These are phyloP conservation scores for Pseudomugil tenellus DNA, from an alignment of 2,797 vertebrate genomes.

Conservation along the genomic window DNA sequence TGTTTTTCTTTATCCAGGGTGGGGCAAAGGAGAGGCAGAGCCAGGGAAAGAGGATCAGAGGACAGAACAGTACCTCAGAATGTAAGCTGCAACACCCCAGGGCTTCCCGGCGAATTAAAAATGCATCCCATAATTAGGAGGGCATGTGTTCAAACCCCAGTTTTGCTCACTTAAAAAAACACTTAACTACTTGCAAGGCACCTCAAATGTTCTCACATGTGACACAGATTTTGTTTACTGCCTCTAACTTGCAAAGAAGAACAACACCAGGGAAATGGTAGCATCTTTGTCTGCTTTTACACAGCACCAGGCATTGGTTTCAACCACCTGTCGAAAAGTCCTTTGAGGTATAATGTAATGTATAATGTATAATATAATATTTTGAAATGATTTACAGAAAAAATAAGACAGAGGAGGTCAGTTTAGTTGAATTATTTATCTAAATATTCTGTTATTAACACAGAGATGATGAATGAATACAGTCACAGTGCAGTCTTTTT, in stretches of 20 bases:
- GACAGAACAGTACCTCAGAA: constrained; percentile 36
- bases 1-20: constrained; percentile 59
- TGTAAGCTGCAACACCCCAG: constrained; percentile 34
- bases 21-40: constrained; percentile 55
- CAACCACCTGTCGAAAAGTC: constrained; percentile 47
- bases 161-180: constrained; percentile 15
- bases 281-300: constrained; percentile 42
- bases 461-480: neutral
- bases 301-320: constrained; percentile 39
- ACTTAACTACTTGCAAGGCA: constrained; percentile 24
- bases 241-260: constrained; percentile 22
- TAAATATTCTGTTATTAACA: neutral
- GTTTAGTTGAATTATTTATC: constrained; percentile 7
- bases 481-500: neutral
- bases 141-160: constrained; percentile 16
- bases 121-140: constrained; percentile 21
- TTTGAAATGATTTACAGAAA: constrained; percentile 63
- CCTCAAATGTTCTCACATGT: constrained; percentile 23
- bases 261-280: constrained; percentile 41
- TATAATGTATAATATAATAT: constrained; percentile 46
- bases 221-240: constrained; percentile 15
- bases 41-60: constrained; percentile 30
- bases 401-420: constrained; percentile 40
- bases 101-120: constrained; percentile 28
- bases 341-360: constrained; percentile 60